A percentile compares a stretch with the other conserved stretches of the same genome.
phyloP scores from a whole-genome alignment of 1,140 invertebrate genomes.

The Pseudachorutes palmiensis region DNA sequence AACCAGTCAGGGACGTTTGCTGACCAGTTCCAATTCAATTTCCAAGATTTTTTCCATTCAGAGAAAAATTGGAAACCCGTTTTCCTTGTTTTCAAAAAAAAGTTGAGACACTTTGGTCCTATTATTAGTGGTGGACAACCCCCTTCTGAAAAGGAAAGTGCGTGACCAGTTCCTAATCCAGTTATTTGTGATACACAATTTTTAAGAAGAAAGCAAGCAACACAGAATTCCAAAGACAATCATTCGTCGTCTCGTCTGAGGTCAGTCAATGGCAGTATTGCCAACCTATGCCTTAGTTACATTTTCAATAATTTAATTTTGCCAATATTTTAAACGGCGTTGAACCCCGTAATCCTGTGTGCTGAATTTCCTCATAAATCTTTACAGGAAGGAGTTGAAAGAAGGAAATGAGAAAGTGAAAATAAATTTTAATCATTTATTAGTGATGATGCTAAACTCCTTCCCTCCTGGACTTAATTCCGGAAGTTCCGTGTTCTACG shows the following conservation, averaged over 20 bases:
- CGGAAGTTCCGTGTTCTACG: neutral
- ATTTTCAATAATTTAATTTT: too few species aligned
- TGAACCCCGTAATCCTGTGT: too few species aligned
- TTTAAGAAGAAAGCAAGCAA: too few species aligned
- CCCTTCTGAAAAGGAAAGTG: neutral
- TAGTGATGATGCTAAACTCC: neutral
- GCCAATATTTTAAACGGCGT: too few species aligned
- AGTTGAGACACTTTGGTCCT: constrained; percentile 9
- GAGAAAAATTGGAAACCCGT: constrained; percentile 17
- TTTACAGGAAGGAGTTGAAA: too few species aligned
- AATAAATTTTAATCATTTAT: neutral
- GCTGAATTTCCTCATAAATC: too few species aligned
- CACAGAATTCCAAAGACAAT: too few species aligned
- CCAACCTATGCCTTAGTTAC: too few species aligned
- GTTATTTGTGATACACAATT: constrained; percentile 6
- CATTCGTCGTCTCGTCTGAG: too few species aligned
- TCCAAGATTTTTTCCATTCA: constrained; percentile 6
- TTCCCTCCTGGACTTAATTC: constrained; percentile 8
- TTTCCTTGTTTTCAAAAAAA: constrained; percentile 20
- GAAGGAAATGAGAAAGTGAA: constrained; percentile 12
- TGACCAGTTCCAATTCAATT: constrained; percentile 4
- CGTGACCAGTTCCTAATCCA: constrained; percentile 1
- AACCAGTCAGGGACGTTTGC: neutral
- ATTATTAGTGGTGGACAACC: constrained; percentile 9
- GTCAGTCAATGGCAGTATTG: too few species aligned